Conservation (phyloP, 2,113 vertebrate genomes). For the Cisticola juncidis region DNA sequence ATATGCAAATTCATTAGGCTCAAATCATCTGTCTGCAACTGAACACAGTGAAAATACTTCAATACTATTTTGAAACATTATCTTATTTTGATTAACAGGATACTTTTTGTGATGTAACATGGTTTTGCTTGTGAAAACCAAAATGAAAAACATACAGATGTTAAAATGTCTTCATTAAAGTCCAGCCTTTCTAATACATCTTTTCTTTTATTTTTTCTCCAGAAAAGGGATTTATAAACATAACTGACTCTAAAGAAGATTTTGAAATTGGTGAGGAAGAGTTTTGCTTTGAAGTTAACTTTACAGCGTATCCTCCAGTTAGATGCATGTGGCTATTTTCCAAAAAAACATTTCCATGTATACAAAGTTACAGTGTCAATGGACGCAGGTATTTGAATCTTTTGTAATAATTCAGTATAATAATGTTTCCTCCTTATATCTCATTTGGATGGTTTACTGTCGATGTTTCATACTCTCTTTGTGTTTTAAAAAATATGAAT, state of each 20-base stretch:
- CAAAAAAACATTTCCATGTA: constrained; percentile 67
- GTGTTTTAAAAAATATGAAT: neutral
- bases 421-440: neutral
- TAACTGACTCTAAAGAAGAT: constrained; percentile 67
- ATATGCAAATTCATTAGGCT: neutral
- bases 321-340: constrained; percentile 83
- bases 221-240: constrained; percentile 84
- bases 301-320: constrained; percentile 82
- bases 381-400: constrained; percentile 66
- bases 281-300: constrained; percentile 80
- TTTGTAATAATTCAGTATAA: neutral
- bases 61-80: neutral
- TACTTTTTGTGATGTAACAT: neutral
- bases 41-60: neutral
- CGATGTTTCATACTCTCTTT: neutral
- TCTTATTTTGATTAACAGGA: neutral
- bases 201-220: neutral
- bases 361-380: constrained; percentile 57
- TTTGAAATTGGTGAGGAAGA: constrained; percentile 69
- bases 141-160: neutral
- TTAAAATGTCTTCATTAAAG: neutral
- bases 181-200: neutral
- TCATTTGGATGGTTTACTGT: neutral
- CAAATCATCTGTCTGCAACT: neutral
- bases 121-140: neutral